These are phyloP conservation scores for Oryzias dopingdopingensis DNA, from an alignment of 2,797 vertebrate genomes.

Conservation along the genomic window DNA sequence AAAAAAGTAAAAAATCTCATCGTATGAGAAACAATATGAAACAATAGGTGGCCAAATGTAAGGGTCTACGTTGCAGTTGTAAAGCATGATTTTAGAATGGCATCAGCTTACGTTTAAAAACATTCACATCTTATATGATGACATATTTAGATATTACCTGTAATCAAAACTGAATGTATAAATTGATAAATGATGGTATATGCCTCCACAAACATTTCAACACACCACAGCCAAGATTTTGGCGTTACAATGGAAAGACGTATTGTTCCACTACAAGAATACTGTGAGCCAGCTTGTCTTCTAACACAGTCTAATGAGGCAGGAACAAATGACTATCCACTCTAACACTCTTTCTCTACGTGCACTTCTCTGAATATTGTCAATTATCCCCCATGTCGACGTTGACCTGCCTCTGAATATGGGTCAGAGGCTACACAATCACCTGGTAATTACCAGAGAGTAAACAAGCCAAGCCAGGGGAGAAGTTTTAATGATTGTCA, in stretches of 20 bases:
- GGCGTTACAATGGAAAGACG: slow-evolving; percentile 40
- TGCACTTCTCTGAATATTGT: slow-evolving; percentile 74
- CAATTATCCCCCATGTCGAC: slow-evolving; percentile 74
- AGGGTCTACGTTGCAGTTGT: too few relatives aligned
- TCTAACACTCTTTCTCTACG: slow-evolving; percentile 71
- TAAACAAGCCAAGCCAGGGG: slow-evolving; percentile 77
- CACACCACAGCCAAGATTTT: slow-evolving; percentile 36
- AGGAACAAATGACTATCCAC: slow-evolving; percentile 69
- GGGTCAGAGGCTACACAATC: slow-evolving; percentile 77
- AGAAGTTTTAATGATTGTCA: slow-evolving; percentile 81
- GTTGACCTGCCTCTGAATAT: slow-evolving; percentile 76
- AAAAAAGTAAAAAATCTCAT: too few relatives aligned
- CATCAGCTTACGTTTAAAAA: slow-evolving; percentile 34
- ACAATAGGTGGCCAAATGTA: too few relatives aligned
- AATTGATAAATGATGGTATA: slow-evolving; percentile 36
- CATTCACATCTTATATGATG: slow-evolving; percentile 28
- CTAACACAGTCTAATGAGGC: slow-evolving; percentile 77
- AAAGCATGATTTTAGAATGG: not conserved
- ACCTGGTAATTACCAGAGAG: slow-evolving; percentile 79
- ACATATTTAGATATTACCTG: slow-evolving; percentile 33
- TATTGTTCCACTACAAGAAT: slow-evolving; percentile 63
- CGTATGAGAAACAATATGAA: too few relatives aligned
- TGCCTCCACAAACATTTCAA: slow-evolving; percentile 34
- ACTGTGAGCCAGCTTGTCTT: slow-evolving; percentile 71
- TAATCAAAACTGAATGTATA: slow-evolving; percentile 28